phyloP scores from a whole-genome alignment of 2,888 invertebrate genomes.

The Leptinotarsa haldemani region DNA sequence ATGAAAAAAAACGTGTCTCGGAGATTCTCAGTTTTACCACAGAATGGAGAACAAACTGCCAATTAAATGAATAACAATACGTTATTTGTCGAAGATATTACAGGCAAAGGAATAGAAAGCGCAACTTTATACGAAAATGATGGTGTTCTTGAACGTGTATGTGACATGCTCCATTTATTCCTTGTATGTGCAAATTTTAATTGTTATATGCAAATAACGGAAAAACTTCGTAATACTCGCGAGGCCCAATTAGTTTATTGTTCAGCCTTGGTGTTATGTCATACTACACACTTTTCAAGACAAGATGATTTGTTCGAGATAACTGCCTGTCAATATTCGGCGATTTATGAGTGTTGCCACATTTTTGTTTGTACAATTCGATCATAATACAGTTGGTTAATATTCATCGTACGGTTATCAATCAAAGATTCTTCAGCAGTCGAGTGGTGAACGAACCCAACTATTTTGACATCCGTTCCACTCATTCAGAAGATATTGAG shows the following conservation, averaged over 20 bases:
- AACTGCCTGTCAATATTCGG: conserved; percentile 1
- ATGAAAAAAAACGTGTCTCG: not conserved
- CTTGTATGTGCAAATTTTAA: conserved; percentile 11
- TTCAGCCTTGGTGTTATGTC: conserved; percentile 10
- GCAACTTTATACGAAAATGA: conserved; percentile 10
- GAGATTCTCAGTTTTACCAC: not conserved
- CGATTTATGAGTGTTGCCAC: not conserved
- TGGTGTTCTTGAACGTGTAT: conserved; percentile 13
- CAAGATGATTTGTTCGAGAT: not conserved
- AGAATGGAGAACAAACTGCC: not conserved
- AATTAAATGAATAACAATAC: conserved; percentile 5
- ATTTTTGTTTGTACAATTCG: not conserved
- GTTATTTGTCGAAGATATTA: not conserved
- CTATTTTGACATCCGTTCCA: not conserved
- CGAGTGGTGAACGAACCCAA: not conserved
- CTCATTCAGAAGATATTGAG: not conserved
- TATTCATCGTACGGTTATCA: not conserved
- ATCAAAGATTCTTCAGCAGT: not conserved
- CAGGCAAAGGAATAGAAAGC: conserved; percentile 3
- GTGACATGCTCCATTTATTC: conserved; percentile 6
- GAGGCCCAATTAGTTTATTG: not conserved
- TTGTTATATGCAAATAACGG: conserved; percentile 11
- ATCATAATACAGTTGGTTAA: not conserved
- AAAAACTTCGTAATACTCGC: not conserved
- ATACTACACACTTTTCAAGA: not conserved